phyloP scores from a whole-genome alignment of 2,113 vertebrate genomes.

The Dicaeum eximium region DNA sequence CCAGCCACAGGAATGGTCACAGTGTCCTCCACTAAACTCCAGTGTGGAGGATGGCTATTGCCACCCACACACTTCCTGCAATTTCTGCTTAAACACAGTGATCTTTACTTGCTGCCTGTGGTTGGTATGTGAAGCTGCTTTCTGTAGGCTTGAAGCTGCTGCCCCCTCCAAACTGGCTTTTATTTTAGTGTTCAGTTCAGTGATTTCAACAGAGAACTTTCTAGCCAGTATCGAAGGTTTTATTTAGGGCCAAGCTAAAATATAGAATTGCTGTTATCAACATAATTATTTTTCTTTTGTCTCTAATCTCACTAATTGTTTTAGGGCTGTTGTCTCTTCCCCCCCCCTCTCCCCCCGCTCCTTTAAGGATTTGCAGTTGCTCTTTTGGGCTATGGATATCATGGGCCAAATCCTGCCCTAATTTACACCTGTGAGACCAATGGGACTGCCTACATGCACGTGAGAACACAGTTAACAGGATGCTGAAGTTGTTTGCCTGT shows the following conservation, averaged over 20 bases:
- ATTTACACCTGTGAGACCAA: not conserved
- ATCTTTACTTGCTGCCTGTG: not conserved
- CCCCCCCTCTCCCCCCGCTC: fast-evolving
- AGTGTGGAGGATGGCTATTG: not conserved
- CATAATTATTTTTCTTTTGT: not conserved
- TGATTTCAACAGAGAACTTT: not conserved
- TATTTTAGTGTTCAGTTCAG: not conserved
- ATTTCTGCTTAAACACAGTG: constrained; percentile 26
- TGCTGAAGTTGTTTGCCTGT: not conserved
- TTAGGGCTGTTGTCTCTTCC: not conserved
- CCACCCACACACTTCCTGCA: constrained; percentile 49
- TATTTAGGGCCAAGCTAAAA: not conserved
- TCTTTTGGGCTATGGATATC: not conserved
- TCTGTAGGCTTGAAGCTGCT: constrained; percentile 3
- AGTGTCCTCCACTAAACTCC: not conserved
- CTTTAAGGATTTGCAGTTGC: not conserved
- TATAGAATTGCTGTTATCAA: not conserved
- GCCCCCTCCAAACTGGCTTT: not conserved
- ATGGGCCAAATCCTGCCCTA: not conserved
- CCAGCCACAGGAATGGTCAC: not conserved
- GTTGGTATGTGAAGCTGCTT: constrained; percentile 1
- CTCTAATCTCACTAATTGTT: not conserved
- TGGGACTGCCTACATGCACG: not conserved
- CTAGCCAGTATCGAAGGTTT: not conserved
- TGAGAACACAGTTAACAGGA: not conserved